Base-by-base conservation (phyloP, 2,888 invertebrate species). In the Tetranychus truncatus region DNA sequence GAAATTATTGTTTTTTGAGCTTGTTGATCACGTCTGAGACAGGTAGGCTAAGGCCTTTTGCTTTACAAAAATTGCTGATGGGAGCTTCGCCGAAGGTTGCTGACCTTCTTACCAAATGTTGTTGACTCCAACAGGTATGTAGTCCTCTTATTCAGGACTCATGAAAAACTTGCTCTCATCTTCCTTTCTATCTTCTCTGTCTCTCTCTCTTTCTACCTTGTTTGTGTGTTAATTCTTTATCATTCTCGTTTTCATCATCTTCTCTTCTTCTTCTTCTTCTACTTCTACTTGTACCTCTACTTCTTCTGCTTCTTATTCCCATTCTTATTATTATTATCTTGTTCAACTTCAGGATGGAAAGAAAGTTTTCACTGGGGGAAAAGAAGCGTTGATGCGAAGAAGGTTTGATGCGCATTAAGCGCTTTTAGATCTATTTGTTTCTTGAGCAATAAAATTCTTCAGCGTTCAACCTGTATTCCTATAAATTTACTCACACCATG, bases 281-380 rank as follows among this genome's bases (percentile, higher is more conserved):
- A 5, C 66, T 65, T 65, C 66, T 65, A 18, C 66, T 65, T 65
- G 18, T 65, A 18, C 66, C n/a, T 65, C 66, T 65, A 18, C 66
- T 65, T 65, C 66, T 65, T 65, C 66, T 65, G 15, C 66, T 65
- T 65, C 66, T 65, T 65, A 15, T 65, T 65, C 66, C n/a, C n/a
- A 15, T 65, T 65, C 11, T 66, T 66, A 18, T 66, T 66, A 18
- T 15, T 66, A 20, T 11, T 66, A 7, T 66, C 66, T 66, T 20
- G 20, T 66, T 66, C 20, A 20, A 66, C 66, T 20, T 9, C 18
- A 66, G 66, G 66, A 66, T 20, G 66, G 66, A 66, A 20, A 18
- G 20, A 66, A 11, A 66, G 20, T 66, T 66, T 66, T 66, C 6
- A 66, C 18, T 9, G 66, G 20, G 18, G 66, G 66, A 66, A 11